These are phyloP conservation scores for Schizotus pectinicornis DNA, from an alignment of 2,888 invertebrate species.

Conservation along the genomic window DNA sequence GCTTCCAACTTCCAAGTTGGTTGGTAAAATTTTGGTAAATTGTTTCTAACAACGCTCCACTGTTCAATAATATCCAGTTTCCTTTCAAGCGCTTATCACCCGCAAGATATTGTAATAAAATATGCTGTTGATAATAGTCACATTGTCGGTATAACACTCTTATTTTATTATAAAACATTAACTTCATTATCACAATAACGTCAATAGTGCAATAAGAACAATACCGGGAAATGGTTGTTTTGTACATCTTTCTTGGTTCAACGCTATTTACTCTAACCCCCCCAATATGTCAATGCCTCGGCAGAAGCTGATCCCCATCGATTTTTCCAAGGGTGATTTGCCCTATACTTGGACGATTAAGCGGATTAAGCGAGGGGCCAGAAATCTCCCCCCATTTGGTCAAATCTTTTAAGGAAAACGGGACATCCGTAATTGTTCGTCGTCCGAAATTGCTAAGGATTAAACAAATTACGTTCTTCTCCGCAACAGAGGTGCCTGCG, in stretches of 20 bases:
- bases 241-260: background rate
- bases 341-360: background rate
- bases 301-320: background rate
- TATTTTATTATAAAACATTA: conserved; percentile 27
- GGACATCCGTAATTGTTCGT: too few relatives aligned
- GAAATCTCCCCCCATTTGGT: too few relatives aligned
- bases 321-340: background rate
- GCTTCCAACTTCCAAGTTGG: too few relatives aligned
- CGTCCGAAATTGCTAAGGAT: too few relatives aligned
- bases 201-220: conserved; percentile 3
- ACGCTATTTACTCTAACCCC: too few relatives aligned
- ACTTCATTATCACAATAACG: conserved; percentile 20
- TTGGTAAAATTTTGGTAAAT: background rate
- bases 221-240: background rate
- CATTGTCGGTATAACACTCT: conserved; percentile 23
- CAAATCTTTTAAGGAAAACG: too few relatives aligned
- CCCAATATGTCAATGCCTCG: too few relatives aligned
- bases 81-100: conserved; percentile 6
- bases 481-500: too few relatives aligned
- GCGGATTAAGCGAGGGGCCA: background rate
- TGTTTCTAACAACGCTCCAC: background rate
- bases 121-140: conserved; percentile 23
- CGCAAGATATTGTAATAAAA: conserved; percentile 23
- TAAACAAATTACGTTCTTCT: too few relatives aligned
- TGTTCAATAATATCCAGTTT: conserved; percentile 3